Percentiles rank a stretch among this genome's conserved stretches.
These are phyloP conservation scores for Dendrolimus houi DNA, from an alignment of 2,888 invertebrate genomes.

Conservation along the genomic window DNA sequence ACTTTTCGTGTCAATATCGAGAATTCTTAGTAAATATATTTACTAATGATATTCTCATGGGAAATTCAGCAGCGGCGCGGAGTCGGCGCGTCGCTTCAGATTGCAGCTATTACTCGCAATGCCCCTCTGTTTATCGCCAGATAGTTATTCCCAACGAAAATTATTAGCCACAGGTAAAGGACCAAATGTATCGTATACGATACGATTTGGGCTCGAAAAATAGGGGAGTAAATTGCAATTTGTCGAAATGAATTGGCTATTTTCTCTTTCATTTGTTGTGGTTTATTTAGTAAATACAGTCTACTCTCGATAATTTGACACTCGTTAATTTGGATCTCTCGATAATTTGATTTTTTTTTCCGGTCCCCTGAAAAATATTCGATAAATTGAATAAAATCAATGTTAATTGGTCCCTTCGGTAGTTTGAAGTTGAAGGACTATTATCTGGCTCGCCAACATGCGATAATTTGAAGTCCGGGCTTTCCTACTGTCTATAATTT, in stretches of 20 bases:
- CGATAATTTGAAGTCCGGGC: too few species aligned
- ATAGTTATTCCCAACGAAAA: constrained; percentile 61
- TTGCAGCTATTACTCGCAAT: constrained; percentile 66
- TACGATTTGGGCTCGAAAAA: constrained; percentile 38
- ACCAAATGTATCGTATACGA: constrained; percentile 30
- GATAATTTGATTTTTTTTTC: too few species aligned
- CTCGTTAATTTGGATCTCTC: too few species aligned
- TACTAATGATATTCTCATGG: constrained; percentile 47
- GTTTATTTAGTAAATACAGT: not conserved
- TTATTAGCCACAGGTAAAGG: constrained; percentile 52
- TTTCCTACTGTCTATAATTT: too few species aligned
- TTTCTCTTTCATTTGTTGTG: not conserved
- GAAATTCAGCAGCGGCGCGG: constrained; percentile 59
- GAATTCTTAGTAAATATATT: constrained; percentile 29
- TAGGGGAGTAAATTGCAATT: constrained; percentile 44
- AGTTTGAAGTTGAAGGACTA: too few species aligned
- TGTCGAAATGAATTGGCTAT: constrained; percentile 25
- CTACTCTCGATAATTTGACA: too few species aligned
- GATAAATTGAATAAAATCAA: too few species aligned
- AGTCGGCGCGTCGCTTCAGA: constrained; percentile 49
- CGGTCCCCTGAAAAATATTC: too few species aligned
- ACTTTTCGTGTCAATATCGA: constrained; percentile 12
- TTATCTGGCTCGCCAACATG: too few species aligned
- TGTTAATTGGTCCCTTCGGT: too few species aligned
- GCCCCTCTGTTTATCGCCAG: constrained; percentile 57